A percentile compares a stretch with the other conserved stretches of the same genome.
Conservation (phyloP, 2,888 invertebrate genomes). For the Slavum lentiscoides region DNA sequence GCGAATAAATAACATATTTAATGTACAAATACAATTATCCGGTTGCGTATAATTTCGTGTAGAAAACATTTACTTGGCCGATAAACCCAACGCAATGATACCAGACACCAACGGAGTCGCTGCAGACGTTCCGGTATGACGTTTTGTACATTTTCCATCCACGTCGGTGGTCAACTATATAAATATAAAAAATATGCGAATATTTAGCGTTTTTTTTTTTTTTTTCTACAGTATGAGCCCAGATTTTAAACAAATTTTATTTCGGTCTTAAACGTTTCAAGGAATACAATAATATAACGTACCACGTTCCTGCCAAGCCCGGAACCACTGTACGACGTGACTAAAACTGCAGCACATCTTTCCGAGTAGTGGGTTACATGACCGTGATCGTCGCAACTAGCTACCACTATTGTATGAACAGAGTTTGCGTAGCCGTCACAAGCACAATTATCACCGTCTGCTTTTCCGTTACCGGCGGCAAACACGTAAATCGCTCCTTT, state of each 20-base stretch:
- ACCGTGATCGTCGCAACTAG: slow-evolving; percentile 78
- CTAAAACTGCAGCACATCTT: slow-evolving; percentile 82
- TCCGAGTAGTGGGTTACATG: slow-evolving; percentile 89
- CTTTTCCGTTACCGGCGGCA: slow-evolving; percentile 92
- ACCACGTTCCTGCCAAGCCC: slow-evolving; percentile 85
- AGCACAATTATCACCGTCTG: slow-evolving; percentile 81
- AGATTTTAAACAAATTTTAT: no score
- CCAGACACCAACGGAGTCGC: slow-evolving; percentile 91
- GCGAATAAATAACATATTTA: not conserved
- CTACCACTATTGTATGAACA: slow-evolving; percentile 84
- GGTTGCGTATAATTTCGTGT: no score
- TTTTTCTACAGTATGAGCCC: no score
- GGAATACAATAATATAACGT: slow-evolving; percentile 59
- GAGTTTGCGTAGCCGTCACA: slow-evolving; percentile 87
- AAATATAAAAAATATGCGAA: not conserved
- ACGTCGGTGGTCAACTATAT: slow-evolving; percentile 83
- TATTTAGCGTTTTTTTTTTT: no score
- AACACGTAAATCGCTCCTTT: slow-evolving; percentile 86
- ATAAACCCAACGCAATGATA: slow-evolving; percentile 81
- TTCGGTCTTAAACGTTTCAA: no score
- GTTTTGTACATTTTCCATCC: slow-evolving; percentile 79
- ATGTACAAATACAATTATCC: no score
- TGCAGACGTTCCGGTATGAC: slow-evolving; percentile 91
- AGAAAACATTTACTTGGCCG: slow-evolving; percentile 75
- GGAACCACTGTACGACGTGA: slow-evolving; percentile 88